Conservation (phyloP, 2,888 invertebrate genomes). For the Teleogryllus oceanicus region DNA sequence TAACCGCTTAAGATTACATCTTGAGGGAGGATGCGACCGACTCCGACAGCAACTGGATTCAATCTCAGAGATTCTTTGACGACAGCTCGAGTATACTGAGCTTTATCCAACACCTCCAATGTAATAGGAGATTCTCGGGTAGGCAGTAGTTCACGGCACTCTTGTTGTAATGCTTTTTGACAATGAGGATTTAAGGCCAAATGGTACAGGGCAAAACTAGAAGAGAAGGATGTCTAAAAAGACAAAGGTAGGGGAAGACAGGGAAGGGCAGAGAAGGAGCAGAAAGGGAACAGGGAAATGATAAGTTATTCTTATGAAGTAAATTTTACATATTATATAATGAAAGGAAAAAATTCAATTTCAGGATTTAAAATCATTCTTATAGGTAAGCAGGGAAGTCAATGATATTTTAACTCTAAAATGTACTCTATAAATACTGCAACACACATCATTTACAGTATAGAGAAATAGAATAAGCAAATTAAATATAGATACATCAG, state of each 20-base stretch:
- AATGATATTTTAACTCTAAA: too few species aligned
- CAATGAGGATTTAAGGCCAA: slow-evolving; percentile 64
- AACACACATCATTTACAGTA: too few species aligned
- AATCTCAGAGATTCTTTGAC: slow-evolving; percentile 80
- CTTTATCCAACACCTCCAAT: slow-evolving; percentile 57
- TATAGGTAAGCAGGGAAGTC: too few species aligned
- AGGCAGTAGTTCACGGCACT: slow-evolving; percentile 58
- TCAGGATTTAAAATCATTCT: too few species aligned
- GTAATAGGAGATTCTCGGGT: slow-evolving; percentile 53
- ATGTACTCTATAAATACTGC: too few species aligned
- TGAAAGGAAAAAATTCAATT: too few species aligned
- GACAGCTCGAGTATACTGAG: slow-evolving; percentile 71
- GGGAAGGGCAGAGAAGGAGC: too few species aligned
- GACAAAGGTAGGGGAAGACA: slow-evolving; percentile 24
- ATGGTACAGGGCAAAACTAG: slow-evolving; percentile 75
- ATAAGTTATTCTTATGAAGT: too few species aligned
- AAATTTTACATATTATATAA: too few species aligned
- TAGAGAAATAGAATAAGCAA: too few species aligned
- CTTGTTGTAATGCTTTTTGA: slow-evolving; percentile 66
- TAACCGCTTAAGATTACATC: slow-evolving; percentile 70
- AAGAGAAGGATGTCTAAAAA: slow-evolving; percentile 70
- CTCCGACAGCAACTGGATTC: slow-evolving; percentile 78
- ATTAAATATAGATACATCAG: too few species aligned
- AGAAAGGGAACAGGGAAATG: too few species aligned
- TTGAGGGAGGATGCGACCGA: slow-evolving; percentile 69